Percentiles rank a stretch among this genome's conserved stretches.
Conservation (phyloP, 2,113 vertebrate species). For the Lethenteron camtschaticum region DNA sequence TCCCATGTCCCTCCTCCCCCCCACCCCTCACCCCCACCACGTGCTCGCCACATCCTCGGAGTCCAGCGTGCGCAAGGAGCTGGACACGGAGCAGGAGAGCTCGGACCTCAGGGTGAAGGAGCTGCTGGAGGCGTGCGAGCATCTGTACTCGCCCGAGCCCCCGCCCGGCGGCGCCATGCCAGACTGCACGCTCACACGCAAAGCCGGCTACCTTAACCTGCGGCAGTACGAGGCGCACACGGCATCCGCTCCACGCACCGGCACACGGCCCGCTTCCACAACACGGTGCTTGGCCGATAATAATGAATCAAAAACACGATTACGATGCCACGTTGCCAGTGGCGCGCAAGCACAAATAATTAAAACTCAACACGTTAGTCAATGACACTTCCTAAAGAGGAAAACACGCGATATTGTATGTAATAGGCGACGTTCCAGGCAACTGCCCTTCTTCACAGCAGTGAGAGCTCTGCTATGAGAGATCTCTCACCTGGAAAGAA, state of each 20-base stretch:
- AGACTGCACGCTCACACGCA: slow-evolving; percentile 62
- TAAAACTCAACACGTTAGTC: too few relatives aligned
- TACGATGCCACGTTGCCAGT: neutral
- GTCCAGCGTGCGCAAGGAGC: slow-evolving; percentile 68
- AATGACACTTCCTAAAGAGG: too few relatives aligned
- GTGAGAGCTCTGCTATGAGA: too few relatives aligned
- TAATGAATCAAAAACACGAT: too few relatives aligned
- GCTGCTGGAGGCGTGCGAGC: slow-evolving; percentile 62
- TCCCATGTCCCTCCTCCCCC: neutral
- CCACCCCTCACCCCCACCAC: neutral
- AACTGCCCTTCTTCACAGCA: too few relatives aligned
- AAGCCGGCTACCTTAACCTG: slow-evolving; percentile 80
- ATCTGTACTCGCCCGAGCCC: slow-evolving; percentile 65
- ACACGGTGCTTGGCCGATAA: too few relatives aligned
- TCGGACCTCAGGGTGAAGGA: slow-evolving; percentile 88
- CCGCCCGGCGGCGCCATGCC: slow-evolving; percentile 51
- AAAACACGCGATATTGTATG: too few relatives aligned
- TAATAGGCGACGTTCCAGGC: too few relatives aligned
- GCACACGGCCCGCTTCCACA: too few relatives aligned
- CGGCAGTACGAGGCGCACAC: slow-evolving; percentile 41
- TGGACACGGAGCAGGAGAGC: slow-evolving; percentile 63
- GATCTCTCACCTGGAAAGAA: too few relatives aligned
- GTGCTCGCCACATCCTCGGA: slow-evolving; percentile 1
- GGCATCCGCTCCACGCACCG: too few relatives aligned
- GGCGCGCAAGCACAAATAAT: too few relatives aligned